phyloP scores from a whole-genome alignment of 2,113 vertebrate genomes.

The Erpornis zantholeuca region DNA sequence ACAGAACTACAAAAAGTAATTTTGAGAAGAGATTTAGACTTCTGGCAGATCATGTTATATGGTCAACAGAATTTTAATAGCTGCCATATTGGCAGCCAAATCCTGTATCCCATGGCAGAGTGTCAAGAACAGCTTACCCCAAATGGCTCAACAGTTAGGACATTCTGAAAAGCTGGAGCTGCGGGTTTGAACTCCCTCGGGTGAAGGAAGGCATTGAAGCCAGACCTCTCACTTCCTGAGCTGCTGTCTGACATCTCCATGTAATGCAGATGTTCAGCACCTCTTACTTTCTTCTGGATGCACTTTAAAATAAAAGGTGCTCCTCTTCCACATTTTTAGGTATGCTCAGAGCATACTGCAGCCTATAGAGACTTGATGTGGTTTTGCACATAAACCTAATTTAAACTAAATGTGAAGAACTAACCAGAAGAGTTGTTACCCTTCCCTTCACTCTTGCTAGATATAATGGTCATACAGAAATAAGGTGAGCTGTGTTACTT shows the following conservation, averaged over 20 bases:
- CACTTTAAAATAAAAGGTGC: not conserved
- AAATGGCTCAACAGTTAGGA: not conserved
- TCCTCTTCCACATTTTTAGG: not conserved
- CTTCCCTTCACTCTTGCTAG: not conserved
- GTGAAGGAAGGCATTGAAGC: not conserved
- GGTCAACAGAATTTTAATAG: not conserved
- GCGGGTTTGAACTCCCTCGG: not conserved
- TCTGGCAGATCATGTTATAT: not conserved
- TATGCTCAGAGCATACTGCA: not conserved
- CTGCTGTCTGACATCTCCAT: not conserved
- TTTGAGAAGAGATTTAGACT: not conserved
- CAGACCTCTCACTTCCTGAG: not conserved
- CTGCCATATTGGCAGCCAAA: not conserved
- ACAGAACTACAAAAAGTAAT: not conserved
- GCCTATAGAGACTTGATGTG: not conserved
- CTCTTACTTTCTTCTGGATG: not conserved
- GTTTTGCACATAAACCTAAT: not conserved
- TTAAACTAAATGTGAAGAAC: not conserved
- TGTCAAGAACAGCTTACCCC: not conserved
- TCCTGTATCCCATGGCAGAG: not conserved
- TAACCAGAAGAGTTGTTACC: not conserved
- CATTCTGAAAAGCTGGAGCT: not conserved
- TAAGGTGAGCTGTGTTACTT: not conserved
- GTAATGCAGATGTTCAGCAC: not conserved
- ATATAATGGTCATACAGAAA: not conserved